Evolutionary conservation across 2,797 vertebrate species (phyloP).

Genomic region (Carduelis carduelis): DNA sequence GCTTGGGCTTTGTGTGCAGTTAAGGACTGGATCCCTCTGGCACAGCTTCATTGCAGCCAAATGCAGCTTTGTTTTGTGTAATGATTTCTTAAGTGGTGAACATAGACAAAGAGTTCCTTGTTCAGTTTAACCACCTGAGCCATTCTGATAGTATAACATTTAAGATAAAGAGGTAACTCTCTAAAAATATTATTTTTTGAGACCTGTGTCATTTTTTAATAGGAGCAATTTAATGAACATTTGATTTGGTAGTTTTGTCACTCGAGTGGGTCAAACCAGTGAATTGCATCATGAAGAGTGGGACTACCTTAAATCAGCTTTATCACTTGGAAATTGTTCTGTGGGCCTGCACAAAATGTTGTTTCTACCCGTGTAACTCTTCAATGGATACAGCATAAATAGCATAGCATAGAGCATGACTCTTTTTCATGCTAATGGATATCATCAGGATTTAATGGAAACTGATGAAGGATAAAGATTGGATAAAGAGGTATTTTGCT

Average conservation of each 20-base stretch:
- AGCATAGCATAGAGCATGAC: not conserved
- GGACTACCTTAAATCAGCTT: not conserved
- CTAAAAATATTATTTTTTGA: not conserved
- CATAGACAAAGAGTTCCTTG: not conserved
- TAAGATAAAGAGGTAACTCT: not conserved
- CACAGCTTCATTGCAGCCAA: not conserved
- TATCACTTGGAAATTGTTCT: not conserved
- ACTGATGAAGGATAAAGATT: not conserved
- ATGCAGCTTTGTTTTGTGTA: not conserved
- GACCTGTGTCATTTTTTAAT: not conserved
- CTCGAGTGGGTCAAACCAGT: not conserved
- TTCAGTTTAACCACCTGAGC: not conserved
- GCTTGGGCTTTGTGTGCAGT: not conserved
- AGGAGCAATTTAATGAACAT: not conserved
- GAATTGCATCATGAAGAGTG: not conserved
- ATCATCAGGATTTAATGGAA: conserved; percentile 2
- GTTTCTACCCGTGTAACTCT: not conserved
- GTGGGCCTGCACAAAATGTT: not conserved
- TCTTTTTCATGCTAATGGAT: not conserved
- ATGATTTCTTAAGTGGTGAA: not conserved
- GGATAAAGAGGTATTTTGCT: conserved; percentile 10
- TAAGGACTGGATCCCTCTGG: not conserved
- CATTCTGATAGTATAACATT: not conserved
- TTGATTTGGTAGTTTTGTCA: not conserved
- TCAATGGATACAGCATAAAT: not conserved